Base-by-base conservation (phyloP, 2,888 invertebrate species). In the Erebia ligea region DNA sequence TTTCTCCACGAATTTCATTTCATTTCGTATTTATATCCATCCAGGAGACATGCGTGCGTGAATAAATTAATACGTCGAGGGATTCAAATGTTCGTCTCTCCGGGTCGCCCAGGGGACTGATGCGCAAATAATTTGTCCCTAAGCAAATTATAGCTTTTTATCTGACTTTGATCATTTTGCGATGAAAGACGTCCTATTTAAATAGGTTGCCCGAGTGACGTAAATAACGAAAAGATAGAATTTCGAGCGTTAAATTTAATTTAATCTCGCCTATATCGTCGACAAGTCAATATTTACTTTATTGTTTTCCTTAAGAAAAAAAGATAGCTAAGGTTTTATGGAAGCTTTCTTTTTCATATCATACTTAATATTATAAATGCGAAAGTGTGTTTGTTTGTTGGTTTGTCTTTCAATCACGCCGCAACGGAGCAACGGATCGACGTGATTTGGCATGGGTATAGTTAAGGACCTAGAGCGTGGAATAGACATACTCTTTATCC, bases 71-170 rank as follows among this genome's bases (percentile, higher is more conserved):
- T 64, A 15, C 45, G 63, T 34, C 57, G 17, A n/a, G 61, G 56
- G 61, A 68, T 65, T 34, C 34, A 25, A 68, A 58, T 66, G 70
- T 56, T 57, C 63, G 63, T 68, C 61, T 71, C 48, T 61, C 45
- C 34, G 59, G 34, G 42, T n/a, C 8, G 40, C 71, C 68, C 65
- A 40, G 42, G 68, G 67, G 65, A 66, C 56, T 50, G 50, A 15
- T 50, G 50, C 50, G 68, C 62, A 61, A 68, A 68, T 71, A 66
- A 71, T 65, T 71, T 57, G 68, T 61, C 65, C 52, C 65, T 65
- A 62, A 68, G 61, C 65, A 68, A 71, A 68, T 71, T 68, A 71
- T 59, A 68, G 65, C 68, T 71, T 65, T 68, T 68, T 71, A 61
- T 62, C 56, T 50, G 15, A 13, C 40, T 66, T 71, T 48, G 68